Evolutionary conservation across 1,140 invertebrate genomes (phyloP).

Genomic region (Epicauta chinensis): DNA sequence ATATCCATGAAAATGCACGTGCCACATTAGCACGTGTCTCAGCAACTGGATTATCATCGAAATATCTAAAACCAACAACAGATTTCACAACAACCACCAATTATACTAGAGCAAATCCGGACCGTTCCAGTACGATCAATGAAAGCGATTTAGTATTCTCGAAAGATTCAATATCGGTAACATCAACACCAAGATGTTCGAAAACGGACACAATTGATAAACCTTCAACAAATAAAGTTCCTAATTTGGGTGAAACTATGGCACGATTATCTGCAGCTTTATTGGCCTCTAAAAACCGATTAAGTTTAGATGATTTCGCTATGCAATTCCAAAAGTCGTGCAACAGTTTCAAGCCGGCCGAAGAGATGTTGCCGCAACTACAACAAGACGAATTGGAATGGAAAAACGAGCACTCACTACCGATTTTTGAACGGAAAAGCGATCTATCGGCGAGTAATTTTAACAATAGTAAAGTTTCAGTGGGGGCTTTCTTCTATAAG

Average conservation of each 20-base stretch:
- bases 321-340: constrained; percentile 19
- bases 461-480: constrained; percentile 23
- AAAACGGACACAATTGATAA: constrained; percentile 25
- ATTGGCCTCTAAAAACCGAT: constrained; percentile 13
- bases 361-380: constrained; percentile 24
- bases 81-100: constrained; percentile 2
- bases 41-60: constrained; percentile 21
- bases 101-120: constrained; percentile 5
- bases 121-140: constrained; percentile 31
- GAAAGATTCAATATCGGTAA: constrained; percentile 25
- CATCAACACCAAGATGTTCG: constrained; percentile 18
- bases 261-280: constrained; percentile 19
- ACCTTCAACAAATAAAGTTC: no score
- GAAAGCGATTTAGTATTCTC: constrained; percentile 28
- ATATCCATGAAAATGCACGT: no score
- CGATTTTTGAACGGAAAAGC: constrained; percentile 6
- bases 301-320: constrained; percentile 20
- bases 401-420: constrained; percentile 30
- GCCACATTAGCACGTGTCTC: neutral
- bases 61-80: constrained; percentile 14
- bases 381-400: constrained; percentile 31
- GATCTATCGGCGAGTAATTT: constrained; percentile 6
- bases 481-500: constrained; percentile 33
- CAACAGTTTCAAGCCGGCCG: constrained; percentile 26
- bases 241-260: constrained; percentile 12